Conservation (phyloP, 2,113 vertebrate species). For the Zingel zingel region DNA sequence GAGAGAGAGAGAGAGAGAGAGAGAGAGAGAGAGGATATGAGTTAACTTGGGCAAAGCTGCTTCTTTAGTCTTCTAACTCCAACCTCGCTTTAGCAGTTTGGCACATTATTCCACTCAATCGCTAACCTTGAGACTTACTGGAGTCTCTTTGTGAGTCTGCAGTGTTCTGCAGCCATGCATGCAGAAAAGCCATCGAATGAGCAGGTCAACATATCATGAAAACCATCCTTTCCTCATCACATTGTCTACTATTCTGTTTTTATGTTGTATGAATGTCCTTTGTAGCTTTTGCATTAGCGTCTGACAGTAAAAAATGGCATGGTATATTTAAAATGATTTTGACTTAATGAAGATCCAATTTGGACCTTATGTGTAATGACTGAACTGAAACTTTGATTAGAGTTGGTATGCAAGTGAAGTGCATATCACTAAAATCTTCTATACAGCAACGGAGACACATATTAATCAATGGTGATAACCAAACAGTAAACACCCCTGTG, state of each 20-base stretch:
- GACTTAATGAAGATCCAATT: background rate
- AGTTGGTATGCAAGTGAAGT: slow-evolving; percentile 5
- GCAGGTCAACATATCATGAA: slow-evolving; percentile 7
- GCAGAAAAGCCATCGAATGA: slow-evolving; percentile 30
- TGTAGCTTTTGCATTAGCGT: background rate
- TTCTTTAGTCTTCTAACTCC: slow-evolving; percentile 64
- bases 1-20: slow-evolving; percentile 29
- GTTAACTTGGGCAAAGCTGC: slow-evolving; percentile 70
- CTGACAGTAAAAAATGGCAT: background rate
- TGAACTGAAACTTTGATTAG: slow-evolving; percentile 1
- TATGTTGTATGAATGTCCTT: background rate
- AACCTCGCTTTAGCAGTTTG: slow-evolving; percentile 75
- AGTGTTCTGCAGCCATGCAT: slow-evolving; percentile 52
- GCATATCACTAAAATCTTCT: background rate
- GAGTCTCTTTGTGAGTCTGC: slow-evolving; percentile 76
- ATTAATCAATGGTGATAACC: background rate
- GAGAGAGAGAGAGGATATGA: slow-evolving; percentile 42
- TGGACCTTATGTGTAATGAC: background rate
- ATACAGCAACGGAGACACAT: background rate
- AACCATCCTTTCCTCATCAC: background rate
- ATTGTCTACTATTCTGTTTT: background rate
- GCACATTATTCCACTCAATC: slow-evolving; percentile 67
- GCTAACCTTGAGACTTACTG: slow-evolving; percentile 80
- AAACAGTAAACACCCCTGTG: slow-evolving; percentile 37
- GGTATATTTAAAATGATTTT: background rate